Percentiles rank a stretch among this genome's conserved stretches.
phyloP scores from a whole-genome alignment of 2,888 invertebrate genomes.

The Mesodorylaimus sp. region DNA sequence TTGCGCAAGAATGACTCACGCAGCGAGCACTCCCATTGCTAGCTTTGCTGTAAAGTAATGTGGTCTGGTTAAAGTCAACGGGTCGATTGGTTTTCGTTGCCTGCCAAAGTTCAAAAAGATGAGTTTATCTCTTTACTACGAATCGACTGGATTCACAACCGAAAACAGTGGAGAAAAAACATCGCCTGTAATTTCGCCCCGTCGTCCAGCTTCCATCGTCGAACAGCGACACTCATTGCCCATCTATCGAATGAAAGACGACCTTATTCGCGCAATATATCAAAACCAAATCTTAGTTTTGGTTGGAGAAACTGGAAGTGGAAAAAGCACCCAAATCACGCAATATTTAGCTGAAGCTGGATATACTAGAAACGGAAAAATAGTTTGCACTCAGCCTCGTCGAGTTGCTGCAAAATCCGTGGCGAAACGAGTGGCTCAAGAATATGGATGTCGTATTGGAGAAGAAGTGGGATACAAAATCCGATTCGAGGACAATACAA shows the following conservation, averaged over 20 bases:
- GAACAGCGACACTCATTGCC: conserved; percentile 90
- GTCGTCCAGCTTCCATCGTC: conserved; percentile 74
- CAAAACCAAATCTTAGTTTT: conserved; percentile 89
- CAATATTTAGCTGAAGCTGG: conserved; percentile 92
- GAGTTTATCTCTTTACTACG: too few relatives aligned
- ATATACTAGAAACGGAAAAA: conserved; percentile 68
- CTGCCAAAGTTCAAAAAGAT: too few relatives aligned
- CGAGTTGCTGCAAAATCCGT: conserved; percentile 92
- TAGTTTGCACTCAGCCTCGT: conserved; percentile 43
- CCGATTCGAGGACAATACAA: conserved; percentile 96
- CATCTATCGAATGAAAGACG: conserved; percentile 77
- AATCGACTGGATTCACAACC: too few relatives aligned
- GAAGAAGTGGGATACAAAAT: conserved; percentile 66
- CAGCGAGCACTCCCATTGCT: too few relatives aligned
- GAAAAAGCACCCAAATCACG: conserved; percentile 94
- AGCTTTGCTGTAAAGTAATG: too few relatives aligned
- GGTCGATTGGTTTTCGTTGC: too few relatives aligned
- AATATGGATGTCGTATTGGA: conserved; percentile 80
- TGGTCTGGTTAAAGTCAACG: too few relatives aligned
- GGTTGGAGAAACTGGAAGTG: conserved; percentile 78
- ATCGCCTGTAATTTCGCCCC: conserved; percentile 90
- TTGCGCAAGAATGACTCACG: too few relatives aligned
- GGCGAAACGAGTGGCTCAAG: conserved; percentile 93
- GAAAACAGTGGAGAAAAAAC: conserved; percentile 92
- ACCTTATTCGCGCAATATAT: conserved; percentile 51